Base-by-base conservation (phyloP, 2,797 vertebrate species). In the Megaceryle alcyon region DNA sequence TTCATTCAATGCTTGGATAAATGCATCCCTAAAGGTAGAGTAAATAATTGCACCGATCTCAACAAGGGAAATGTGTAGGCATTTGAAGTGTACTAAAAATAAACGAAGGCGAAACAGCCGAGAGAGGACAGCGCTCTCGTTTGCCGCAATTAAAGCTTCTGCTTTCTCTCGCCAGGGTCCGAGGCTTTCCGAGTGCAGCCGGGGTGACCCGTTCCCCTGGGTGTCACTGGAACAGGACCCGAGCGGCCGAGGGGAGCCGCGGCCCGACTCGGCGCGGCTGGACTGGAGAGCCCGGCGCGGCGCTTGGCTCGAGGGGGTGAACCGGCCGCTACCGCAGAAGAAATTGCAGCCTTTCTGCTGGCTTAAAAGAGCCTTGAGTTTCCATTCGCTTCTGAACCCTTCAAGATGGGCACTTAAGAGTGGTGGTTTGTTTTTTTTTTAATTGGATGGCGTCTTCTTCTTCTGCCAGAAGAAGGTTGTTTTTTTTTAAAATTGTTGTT, bases 11-110 rank as follows among this genome's bases (percentile, higher is more conserved):
- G 94, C 91, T 96, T 77, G 96, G 92, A 86, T 97, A 97, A 98
- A 97, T 92, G 92, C 94, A 95, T 97, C 97, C 97, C 97, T 91
- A 91, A 97, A 97, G 97, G 96, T 96, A 97, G 90, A 97, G 96
- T 92, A 96, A 97, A 97, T 97, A 97, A 98, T 97, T 97, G 97
- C 96, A 90, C 96, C 54, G 80, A 96, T 97, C 96, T 94, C 97
- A 94, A 84, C 96, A 86, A 94, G 97, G 95, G 96, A 97, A 96
- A 96, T 94, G 96, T 97, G 97, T 94, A 96, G 97, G 97, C 82
- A 97, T 98, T 82, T 95, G 96, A 96, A 97, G 97, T 68, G 95
- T 87, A 69, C 97, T 98, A 97, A 98, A 98, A 98, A 98, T 97
- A 98, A 98, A 98, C 94, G 84, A 35, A 88, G 94, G 95, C 84